These are phyloP conservation scores for Silurus asotus DNA, from an alignment of 2,113 vertebrate species.

Conservation along the genomic window DNA sequence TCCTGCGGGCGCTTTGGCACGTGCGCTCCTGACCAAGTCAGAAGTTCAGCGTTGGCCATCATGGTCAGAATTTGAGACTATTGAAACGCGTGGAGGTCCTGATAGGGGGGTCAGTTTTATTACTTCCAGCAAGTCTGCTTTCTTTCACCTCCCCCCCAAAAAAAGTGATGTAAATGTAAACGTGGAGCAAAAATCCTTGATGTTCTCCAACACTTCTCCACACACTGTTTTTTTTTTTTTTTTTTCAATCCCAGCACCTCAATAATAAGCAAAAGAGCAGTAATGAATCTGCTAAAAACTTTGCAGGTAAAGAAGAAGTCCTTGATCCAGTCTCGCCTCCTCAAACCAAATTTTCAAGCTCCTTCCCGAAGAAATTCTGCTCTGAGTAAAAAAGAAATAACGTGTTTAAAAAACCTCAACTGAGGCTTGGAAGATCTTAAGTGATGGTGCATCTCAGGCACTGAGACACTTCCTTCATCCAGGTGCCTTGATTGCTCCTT, in stretches of 20 bases:
- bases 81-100: background rate
- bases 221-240: background rate
- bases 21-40: constrained; percentile 63
- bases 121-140: background rate
- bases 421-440: background rate
- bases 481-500: constrained; percentile 56
- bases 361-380: background rate
- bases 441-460: background rate
- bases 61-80: constrained; percentile 2
- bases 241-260: background rate
- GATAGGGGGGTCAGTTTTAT: background rate
- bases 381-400: background rate
- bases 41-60: constrained; percentile 57
- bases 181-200: background rate
- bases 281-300: background rate
- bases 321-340: background rate
- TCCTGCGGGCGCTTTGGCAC: constrained; percentile 43
- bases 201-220: background rate
- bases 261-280: background rate
- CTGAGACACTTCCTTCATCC: constrained; percentile 46
- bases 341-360: background rate
- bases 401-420: background rate
- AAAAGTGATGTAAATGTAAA: no score
- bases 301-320: background rate
- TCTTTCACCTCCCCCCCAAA: background rate